phyloP scores from a whole-genome alignment of 2,797 vertebrate species.

The Mus minutoides region DNA sequence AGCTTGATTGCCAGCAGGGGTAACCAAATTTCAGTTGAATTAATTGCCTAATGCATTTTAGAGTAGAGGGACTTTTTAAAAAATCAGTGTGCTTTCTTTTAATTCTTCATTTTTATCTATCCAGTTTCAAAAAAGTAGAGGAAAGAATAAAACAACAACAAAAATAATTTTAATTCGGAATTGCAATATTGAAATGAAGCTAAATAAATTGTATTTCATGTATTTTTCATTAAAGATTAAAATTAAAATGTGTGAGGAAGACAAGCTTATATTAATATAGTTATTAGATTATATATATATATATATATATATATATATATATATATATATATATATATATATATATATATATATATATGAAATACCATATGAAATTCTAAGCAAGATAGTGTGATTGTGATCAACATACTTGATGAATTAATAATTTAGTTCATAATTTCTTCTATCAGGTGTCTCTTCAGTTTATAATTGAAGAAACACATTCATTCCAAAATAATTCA shows the following conservation, averaged over 20 bases:
- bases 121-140: neutral
- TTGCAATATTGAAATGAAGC: neutral
- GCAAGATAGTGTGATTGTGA: neutral
- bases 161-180: conserved; percentile 13
- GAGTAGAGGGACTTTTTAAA: conserved; percentile 52
- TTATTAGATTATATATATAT: neutral
- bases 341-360: no score
- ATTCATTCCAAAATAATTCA: neutral
- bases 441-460: neutral
- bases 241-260: neutral
- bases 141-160: neutral
- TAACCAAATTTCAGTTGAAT: conserved; percentile 70
- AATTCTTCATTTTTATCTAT: conserved; percentile 31
- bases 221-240: neutral
- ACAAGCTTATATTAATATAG: neutral
- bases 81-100: neutral
- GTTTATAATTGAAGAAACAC: conserved; percentile 22
- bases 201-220: neutral
- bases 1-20: conserved; percentile 71
- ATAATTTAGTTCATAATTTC: conserved; percentile 1
- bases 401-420: neutral
- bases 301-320: no score
- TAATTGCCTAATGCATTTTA: conserved; percentile 73
- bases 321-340: no score
- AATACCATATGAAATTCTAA: neutral